A percentile compares a stretch with the other conserved stretches of the same genome.
phyloP scores from a whole-genome alignment of 1,140 invertebrate genomes.

The Campoletis sonorensis region DNA sequence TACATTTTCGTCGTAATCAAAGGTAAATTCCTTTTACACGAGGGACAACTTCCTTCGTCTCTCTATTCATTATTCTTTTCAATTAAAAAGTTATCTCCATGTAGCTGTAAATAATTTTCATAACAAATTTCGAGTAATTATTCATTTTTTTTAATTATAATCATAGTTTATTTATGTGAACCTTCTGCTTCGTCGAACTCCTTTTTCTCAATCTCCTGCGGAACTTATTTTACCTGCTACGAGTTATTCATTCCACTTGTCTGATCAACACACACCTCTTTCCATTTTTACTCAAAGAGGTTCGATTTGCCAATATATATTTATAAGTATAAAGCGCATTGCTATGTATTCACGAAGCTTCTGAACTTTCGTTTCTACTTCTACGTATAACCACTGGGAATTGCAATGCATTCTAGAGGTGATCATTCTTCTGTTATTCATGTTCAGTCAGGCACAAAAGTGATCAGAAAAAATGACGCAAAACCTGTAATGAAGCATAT shows the following conservation, averaged over 20 bases:
- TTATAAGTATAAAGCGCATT: not conserved
- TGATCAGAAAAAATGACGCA: not conserved
- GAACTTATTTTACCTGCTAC: too few species aligned
- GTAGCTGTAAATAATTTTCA: not conserved
- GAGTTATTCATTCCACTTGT: not conserved
- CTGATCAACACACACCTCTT: not conserved
- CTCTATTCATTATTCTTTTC: not conserved
- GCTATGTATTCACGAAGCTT: not conserved
- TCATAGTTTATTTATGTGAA: not conserved
- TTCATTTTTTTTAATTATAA: not conserved
- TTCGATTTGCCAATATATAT: conserved; percentile 1
- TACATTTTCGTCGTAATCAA: not conserved
- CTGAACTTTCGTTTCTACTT: not conserved
- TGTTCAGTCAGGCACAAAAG: not conserved
- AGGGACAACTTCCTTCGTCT: not conserved
- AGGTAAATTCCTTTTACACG: not conserved
- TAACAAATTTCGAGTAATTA: not conserved
- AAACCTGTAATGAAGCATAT: too few species aligned
- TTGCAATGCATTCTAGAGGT: not conserved
- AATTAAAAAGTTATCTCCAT: not conserved
- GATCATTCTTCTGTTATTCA: not conserved
- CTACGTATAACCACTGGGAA: not conserved
- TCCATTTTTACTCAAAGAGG: not conserved
- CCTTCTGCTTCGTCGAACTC: not conserved
- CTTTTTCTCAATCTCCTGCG: not conserved